Percentiles rank a stretch among this genome's conserved stretches.
phyloP scores from a whole-genome alignment of 2,888 invertebrate genomes.

The Agrochola lychnidis region DNA sequence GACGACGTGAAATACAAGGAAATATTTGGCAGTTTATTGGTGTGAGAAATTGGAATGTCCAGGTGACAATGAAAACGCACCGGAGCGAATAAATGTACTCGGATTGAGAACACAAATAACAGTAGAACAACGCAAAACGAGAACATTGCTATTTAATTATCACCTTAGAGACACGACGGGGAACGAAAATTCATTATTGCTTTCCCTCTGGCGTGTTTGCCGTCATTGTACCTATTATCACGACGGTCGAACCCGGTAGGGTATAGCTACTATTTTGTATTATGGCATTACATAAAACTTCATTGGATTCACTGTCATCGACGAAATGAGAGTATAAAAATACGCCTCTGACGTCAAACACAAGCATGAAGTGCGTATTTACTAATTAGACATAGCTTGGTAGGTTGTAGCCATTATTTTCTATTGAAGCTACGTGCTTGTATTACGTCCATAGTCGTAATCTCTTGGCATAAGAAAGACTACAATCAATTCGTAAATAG shows the following conservation, averaged over 20 bases:
- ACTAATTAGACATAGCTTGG: background rate
- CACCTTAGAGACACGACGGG: conserved; percentile 40
- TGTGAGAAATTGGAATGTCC: conserved; percentile 44
- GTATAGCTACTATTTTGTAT: conserved; percentile 14
- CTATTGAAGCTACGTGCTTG: conserved; percentile 10
- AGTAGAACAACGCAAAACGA: conserved; percentile 33
- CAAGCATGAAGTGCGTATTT: conserved; percentile 5
- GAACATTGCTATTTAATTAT: conserved; percentile 49
- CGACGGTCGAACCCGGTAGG: conserved; percentile 16
- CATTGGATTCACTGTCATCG: conserved; percentile 18
- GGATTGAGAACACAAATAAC: conserved; percentile 42
- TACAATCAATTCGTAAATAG: background rate
- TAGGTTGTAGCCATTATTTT: background rate
- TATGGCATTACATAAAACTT: conserved; percentile 26
- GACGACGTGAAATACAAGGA: conserved; percentile 9
- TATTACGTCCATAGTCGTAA: background rate
- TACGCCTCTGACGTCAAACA: conserved; percentile 31
- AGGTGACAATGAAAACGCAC: conserved; percentile 38
- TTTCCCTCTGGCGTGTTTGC: conserved; percentile 35
- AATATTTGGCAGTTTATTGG: conserved; percentile 40
- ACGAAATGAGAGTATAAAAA: conserved; percentile 14
- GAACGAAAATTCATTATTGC: conserved; percentile 53
- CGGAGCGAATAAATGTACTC: conserved; percentile 36
- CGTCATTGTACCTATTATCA: conserved; percentile 38
- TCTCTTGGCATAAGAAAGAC: background rate